These are phyloP conservation scores for Miichthys miiuy DNA, from an alignment of 2,797 vertebrate species.

Conservation along the genomic window DNA sequence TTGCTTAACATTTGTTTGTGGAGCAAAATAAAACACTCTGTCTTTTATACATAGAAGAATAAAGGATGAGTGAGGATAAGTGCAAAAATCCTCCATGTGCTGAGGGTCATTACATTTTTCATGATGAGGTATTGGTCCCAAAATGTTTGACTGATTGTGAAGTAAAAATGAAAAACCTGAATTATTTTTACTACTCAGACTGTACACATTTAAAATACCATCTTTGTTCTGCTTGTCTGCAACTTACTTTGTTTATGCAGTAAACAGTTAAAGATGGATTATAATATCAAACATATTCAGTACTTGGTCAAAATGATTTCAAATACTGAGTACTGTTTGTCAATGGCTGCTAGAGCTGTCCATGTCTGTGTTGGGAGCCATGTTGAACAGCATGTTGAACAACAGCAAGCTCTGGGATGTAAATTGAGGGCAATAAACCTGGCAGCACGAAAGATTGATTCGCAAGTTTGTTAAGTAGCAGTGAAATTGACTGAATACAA, in stretches of 20 bases:
- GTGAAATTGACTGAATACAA: background rate
- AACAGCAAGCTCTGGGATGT: background rate
- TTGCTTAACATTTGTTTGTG: background rate
- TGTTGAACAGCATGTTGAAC: background rate
- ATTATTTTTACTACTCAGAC: background rate
- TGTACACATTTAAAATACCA: too few species aligned
- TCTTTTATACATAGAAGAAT: background rate
- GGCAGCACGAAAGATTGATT: slow-evolving; percentile 3
- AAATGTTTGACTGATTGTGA: background rate
- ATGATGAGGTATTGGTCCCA: background rate
- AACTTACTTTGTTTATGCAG: background rate
- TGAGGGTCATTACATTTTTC: background rate
- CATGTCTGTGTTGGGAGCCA: background rate
- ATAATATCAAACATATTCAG: slow-evolving; percentile 21
- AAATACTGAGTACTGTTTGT: background rate
- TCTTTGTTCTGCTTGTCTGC: background rate
- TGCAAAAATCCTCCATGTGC: background rate
- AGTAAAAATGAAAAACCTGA: background rate
- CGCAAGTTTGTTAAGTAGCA: background rate
- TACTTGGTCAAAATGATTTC: background rate
- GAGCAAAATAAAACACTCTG: background rate
- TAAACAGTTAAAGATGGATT: slow-evolving; percentile 5
- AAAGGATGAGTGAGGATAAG: background rate
- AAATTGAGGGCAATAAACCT: slow-evolving; percentile 1
- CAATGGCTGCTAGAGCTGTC: background rate